Percentiles rank a stretch among this genome's conserved stretches.
Evolutionary conservation across 2,113 vertebrate species (phyloP).

Genomic region (Grammomys dolichurus): DNA sequence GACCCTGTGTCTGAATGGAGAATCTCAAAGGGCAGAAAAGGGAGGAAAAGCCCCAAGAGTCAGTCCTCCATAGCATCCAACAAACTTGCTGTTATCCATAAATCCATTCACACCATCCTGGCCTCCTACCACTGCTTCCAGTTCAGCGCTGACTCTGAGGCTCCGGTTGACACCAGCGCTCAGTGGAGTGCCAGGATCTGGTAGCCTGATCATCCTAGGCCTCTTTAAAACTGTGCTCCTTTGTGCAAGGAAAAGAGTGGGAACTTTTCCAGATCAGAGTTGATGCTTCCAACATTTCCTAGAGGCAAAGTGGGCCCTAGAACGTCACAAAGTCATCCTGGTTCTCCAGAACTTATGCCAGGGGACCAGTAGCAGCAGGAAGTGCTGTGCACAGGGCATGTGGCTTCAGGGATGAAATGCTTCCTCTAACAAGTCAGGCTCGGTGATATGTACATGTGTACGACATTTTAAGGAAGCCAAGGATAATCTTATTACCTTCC

Average conservation of each 20-base stretch:
- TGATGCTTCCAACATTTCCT: background rate
- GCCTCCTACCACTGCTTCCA: too few relatives aligned
- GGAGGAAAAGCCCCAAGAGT: background rate
- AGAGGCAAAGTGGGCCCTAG: too few relatives aligned
- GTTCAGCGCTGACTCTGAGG: background rate
- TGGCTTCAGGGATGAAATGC: background rate
- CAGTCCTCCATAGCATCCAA: too few relatives aligned
- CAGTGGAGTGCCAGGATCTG: background rate
- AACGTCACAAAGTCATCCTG: accelerated
- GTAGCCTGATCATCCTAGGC: background rate
- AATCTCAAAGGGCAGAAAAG: background rate
- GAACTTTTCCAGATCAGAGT: background rate
- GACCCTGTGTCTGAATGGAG: background rate
- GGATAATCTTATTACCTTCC: background rate
- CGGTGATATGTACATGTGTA: too few relatives aligned
- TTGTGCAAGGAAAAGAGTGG: background rate
- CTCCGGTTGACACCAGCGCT: background rate
- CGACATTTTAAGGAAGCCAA: background rate
- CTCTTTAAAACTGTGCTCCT: background rate
- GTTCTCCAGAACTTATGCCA: background rate
- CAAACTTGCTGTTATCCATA: background rate
- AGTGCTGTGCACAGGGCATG: accelerated
- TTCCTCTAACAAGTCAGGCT: background rate
- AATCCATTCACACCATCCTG: too few relatives aligned
- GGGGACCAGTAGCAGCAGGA: accelerated